Evolutionary conservation across 2,888 invertebrate species (phyloP).

Genomic region (Limenitis camilla): DNA sequence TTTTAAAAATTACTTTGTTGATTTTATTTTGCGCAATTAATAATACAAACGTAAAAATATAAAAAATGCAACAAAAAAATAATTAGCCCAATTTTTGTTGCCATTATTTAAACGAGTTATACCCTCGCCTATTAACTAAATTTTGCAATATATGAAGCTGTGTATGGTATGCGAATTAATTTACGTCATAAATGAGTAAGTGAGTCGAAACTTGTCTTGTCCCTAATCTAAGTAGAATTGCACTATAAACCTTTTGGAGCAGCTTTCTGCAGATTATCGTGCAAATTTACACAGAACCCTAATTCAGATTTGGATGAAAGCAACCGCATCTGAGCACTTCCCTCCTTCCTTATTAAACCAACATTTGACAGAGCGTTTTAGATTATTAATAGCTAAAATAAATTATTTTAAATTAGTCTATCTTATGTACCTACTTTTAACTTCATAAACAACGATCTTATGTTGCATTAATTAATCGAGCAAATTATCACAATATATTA

Average conservation of each 20-base stretch:
- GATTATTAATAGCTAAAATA: neutral
- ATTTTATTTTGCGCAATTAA: too few species aligned
- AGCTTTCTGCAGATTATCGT: slow-evolving; percentile 15
- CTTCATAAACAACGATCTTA: too few species aligned
- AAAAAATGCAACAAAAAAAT: too few species aligned
- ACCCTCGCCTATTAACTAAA: too few species aligned
- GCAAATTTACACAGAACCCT: slow-evolving; percentile 19
- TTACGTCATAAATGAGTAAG: neutral
- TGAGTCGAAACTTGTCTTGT: neutral
- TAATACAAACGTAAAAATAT: too few species aligned
- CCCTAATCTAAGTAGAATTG: slow-evolving; percentile 1
- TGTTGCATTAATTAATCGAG: too few species aligned
- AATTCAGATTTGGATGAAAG: slow-evolving; percentile 15
- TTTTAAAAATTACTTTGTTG: too few species aligned
- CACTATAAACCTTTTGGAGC: slow-evolving; percentile 16
- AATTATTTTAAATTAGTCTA: neutral
- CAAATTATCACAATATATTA: too few species aligned
- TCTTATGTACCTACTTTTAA: too few species aligned
- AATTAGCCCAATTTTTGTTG: too few species aligned
- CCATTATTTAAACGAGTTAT: neutral
- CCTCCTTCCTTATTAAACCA: slow-evolving; percentile 2
- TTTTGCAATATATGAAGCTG: too few species aligned
- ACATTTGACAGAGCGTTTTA: slow-evolving; percentile 1
- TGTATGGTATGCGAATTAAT: too few species aligned
- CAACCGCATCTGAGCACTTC: slow-evolving; percentile 16